Evolutionary conservation across 2,113 vertebrate species (phyloP).

Genomic region (Herpailurus yagouaroundi): DNA sequence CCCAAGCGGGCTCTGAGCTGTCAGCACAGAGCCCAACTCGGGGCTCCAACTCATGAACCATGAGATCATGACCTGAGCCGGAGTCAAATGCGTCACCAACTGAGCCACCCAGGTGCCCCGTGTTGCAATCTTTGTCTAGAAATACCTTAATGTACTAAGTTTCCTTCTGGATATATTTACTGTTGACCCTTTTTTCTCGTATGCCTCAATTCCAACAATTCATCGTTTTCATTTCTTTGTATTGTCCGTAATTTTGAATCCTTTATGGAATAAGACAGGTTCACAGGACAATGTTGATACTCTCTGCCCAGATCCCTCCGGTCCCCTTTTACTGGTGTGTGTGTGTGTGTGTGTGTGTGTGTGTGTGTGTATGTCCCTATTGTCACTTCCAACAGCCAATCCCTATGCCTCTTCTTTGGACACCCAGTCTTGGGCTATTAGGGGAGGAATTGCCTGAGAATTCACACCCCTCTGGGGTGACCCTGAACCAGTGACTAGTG

Average conservation of each 20-base stretch:
- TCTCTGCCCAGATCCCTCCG: neutral
- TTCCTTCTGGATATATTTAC: neutral
- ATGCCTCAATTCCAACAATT: neutral
- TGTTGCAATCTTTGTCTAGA: neutral
- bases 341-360: too few species aligned
- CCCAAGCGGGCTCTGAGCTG: too few species aligned
- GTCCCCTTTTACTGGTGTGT: neutral
- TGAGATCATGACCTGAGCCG: too few species aligned
- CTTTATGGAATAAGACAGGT: neutral
- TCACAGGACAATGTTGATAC: neutral
- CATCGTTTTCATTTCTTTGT: neutral
- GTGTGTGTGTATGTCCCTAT: neutral
- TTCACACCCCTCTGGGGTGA: too few species aligned
- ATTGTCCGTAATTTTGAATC: neutral
- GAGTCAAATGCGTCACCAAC: too few species aligned
- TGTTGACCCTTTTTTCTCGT: neutral
- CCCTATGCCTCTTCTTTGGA: neutral
- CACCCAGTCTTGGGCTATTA: neutral
- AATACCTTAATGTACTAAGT: neutral
- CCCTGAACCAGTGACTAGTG: neutral
- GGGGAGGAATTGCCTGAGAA: neutral
- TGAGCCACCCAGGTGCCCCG: too few species aligned
- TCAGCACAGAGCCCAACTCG: too few species aligned
- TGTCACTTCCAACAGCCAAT: neutral
- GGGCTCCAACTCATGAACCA: too few species aligned